Conservation (phyloP, 2,888 invertebrate species). For the Nomada lathburiana region DNA sequence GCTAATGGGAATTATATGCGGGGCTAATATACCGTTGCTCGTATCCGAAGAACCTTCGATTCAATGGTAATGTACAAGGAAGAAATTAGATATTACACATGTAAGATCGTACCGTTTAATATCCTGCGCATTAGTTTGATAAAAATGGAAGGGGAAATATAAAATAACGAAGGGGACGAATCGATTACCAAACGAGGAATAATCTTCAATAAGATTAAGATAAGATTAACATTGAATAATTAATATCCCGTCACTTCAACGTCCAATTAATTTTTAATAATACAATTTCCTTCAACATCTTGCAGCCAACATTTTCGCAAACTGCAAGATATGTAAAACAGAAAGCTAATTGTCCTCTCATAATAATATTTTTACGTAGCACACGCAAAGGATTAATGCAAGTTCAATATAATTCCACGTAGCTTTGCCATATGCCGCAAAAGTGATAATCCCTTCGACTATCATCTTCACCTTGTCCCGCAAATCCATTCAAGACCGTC, state of each 20-base stretch:
- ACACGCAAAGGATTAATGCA: no score
- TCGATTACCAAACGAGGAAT: no score
- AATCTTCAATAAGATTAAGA: no score
- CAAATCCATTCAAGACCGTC: background rate
- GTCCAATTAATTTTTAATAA: no score
- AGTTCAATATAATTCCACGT: no score
- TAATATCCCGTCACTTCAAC: no score
- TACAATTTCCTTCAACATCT: no score
- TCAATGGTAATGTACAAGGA: conserved; percentile 33
- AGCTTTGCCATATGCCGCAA: no score
- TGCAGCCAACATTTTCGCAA: no score
- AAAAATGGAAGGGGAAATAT: background rate
- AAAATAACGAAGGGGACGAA: background rate
- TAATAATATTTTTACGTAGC: background rate
- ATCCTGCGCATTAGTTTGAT: background rate
- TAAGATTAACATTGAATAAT: no score
- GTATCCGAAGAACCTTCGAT: background rate
- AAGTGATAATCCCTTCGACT: background rate
- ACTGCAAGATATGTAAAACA: no score
- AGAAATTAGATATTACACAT: background rate
- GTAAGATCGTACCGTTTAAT: background rate
- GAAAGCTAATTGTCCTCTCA: background rate
- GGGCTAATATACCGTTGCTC: conserved; percentile 13
- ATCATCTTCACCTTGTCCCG: background rate
- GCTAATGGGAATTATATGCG: background rate